Evolutionary conservation across 2,888 invertebrate genomes (phyloP), one percentile per base, ranked within the genome.

Genomic region (Caenorhabditis sp.): DNA sequence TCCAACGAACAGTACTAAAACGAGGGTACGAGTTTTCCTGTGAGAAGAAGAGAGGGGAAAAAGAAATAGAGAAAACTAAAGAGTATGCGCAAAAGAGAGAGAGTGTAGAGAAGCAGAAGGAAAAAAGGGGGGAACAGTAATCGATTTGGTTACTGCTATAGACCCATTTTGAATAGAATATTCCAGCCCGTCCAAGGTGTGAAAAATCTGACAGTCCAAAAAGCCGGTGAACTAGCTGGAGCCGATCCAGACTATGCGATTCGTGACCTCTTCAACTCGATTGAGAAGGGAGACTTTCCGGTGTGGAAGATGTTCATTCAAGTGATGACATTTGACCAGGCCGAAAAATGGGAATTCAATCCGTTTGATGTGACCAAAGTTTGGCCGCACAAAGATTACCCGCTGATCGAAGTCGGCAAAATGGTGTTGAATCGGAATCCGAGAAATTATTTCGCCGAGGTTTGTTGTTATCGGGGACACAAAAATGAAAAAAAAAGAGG

Each of bases 351-450:
- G 53, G 85, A 87, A 51, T 90, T 87, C 81, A 89, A 90, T 82
- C 89, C 90, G 0, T 90, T 91, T 69, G 90, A 91, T 73, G 83
- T 90, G 5, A 90, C 90, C 10, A 89, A 89, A 81, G 79, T 87
- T 50, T 87, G 87, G 87, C 86, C 88, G 24, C 88, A 88, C 62
- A 63, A 61, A 17, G 83, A 88, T 26, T 88, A 74, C 71, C 88
- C 88, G 17, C 71, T 87, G 62, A 83, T 87, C 24, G 83, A 86
- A 31, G 87, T 87, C 26, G 88, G 88, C 58, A 81, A 81, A 66
- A 62, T 88, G 66, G 83, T 86, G 23, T 76, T 88, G 17, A 85
- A 88, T 70, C 67, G 84, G 4, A 88, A 88, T 63, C 87, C 88
- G 19, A 64, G 73, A 57, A 88, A 88, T 75, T 88, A 88, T 69